phyloP scores from a whole-genome alignment of 2,113 vertebrate genomes.

The Petaurus breviceps region DNA sequence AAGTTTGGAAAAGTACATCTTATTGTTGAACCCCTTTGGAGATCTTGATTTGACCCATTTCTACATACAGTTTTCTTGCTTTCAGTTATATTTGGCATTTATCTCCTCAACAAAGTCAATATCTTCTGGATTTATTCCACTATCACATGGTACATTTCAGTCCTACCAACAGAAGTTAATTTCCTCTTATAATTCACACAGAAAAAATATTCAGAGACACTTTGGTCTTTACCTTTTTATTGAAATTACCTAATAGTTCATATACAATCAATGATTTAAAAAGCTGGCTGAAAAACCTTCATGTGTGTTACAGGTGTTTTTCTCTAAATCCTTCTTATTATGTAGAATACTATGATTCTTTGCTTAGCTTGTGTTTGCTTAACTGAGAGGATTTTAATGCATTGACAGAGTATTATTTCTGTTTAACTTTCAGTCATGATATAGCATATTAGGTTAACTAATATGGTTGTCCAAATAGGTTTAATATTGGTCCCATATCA shows the following conservation, averaged over 20 bases:
- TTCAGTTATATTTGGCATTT: not conserved
- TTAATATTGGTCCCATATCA: not conserved
- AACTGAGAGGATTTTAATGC: not conserved
- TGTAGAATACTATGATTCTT: not conserved
- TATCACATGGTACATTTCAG: not conserved
- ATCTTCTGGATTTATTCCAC: not conserved
- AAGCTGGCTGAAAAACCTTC: not conserved
- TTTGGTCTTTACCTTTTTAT: not conserved
- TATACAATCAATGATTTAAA: not conserved
- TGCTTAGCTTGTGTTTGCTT: not conserved
- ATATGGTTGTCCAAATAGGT: not conserved
- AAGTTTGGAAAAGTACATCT: not conserved
- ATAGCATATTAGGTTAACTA: not conserved
- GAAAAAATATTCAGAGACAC: not conserved
- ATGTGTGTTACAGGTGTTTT: not conserved
- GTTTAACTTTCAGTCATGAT: not conserved
- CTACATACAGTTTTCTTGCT: not conserved
- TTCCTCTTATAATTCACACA: not conserved
- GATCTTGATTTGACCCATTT: not conserved
- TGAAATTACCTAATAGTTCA: not conserved
- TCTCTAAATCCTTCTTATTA: not conserved
- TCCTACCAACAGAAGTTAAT: not conserved
- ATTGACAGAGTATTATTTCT: not conserved
- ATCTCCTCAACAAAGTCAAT: not conserved
- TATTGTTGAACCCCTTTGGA: not conserved